Evolutionary conservation across 2,888 invertebrate genomes (phyloP), one percentile per base, ranked within the genome.

Genomic region (Anoplius nigerrimus): DNA sequence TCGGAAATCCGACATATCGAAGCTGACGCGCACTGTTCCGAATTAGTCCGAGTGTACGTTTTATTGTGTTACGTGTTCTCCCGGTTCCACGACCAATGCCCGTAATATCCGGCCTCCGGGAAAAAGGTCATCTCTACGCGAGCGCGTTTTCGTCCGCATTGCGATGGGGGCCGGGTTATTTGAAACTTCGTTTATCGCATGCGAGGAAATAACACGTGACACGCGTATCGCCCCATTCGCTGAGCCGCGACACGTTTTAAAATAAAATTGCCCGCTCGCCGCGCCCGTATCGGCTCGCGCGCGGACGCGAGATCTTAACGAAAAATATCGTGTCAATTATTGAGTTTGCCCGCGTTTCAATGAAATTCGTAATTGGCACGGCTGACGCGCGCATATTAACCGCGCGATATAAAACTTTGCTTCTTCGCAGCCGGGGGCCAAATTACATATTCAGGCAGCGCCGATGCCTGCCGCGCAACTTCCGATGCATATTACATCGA

Each of bases 151-250:
- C 16, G 48, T 54, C 24, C 27, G 45, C 24, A 34, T 53, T 11
- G 42, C 42, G 59, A 56, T 34, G 55, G 42, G 58, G 45, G 60
- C 21, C 15, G 56, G 66, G 63, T 69, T 72, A 69, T 43, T 62
- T 48, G 67, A 72, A 74, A 74, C 63, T 70, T 66, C 66, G 69
- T 72, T 74, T 71, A 69, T 71, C 61, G 66, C 20, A 48, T 15
- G 42, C 54, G 58, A 68, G 55, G 58, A 69, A 72, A 72, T 72
- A 74, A 74, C 69, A 51, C 21, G 60, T 53, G 57, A 59, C 55
- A 62, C 64, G 34, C 63, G 56, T 59, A 64, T 51, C 51, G 55
- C 21, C 53, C 51, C 54, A 54, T 53, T 53, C 43, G 45, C 20
- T 59, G 58, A 43, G 46, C 63, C 58, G 22, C 69, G 52, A 63